Base-by-base conservation (phyloP, 2,888 invertebrate genomes). In the Tenthredo scrophulariae region DNA sequence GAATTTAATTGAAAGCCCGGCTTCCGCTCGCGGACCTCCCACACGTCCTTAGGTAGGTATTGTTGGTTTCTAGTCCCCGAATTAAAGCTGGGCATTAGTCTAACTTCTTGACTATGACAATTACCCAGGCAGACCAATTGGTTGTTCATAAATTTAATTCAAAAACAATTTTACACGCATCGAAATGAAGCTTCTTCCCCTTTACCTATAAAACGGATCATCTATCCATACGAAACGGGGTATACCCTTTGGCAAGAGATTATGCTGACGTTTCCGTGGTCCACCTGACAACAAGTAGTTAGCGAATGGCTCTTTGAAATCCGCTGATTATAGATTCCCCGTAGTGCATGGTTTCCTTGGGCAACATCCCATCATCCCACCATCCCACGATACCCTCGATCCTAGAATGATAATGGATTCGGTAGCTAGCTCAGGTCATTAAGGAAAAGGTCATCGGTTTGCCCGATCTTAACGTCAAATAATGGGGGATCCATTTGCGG, bases 1-100 rank as follows among this genome's bases (percentile, higher is more conserved):
- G 70, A 83, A 83, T 83, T 83, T 83, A 83, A 83, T 83, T 83
- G 83, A 83, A 83, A 65, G 65, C 82, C 46, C 18, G n/a, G n/a
- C 29, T 46, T 37, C 33, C 33, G 67, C 22, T 18, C 67, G 67
- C 18, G 9, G 26, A 10, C 26, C 46, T 18, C 18, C 43, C 33
- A 29, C 26, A 10, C 37, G n/a, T n/a, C n/a, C 82, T 22, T 13
- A 9, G 58, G 10, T 13, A 62, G 22, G 10, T 62, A 62, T 62
- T 62, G 62, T 26, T 22, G 62, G 13, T 26, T 62, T 13, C 22
- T 26, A 62, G 13, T 10, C 62, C 22, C 62, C 13, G 22, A 22
- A 62, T 62, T 26, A 26, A 22, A 62, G 62, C 62, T 22, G 26
- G 22, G 62, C 26, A 62, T 62, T 13, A 62, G 62, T 62, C 37